phyloP scores from a whole-genome alignment of 2,797 vertebrate species.

The Acrossocheilus wenchowensis region DNA sequence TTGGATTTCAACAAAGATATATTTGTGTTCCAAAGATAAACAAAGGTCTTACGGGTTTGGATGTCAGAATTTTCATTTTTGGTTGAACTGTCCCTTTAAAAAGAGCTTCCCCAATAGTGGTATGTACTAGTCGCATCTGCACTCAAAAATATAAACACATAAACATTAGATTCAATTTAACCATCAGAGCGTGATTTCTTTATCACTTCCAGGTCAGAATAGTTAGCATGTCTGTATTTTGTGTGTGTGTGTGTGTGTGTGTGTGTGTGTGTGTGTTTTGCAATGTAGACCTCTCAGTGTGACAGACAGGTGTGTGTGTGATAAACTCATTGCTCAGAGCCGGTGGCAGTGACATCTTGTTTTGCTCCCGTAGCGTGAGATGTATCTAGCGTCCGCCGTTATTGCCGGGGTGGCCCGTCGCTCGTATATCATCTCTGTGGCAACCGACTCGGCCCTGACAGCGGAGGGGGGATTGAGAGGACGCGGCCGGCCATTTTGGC shows the following conservation, averaged over 20 bases:
- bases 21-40: background rate
- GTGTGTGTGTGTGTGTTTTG: constrained; percentile 51
- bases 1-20: background rate
- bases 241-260: constrained; percentile 57
- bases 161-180: constrained; percentile 13
- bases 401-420: constrained; percentile 64
- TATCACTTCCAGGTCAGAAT: constrained; percentile 21
- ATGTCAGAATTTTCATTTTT: background rate
- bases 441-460: constrained; percentile 58
- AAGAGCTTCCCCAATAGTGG: background rate
- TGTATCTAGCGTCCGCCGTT: constrained; percentile 69
- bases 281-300: constrained; percentile 24
- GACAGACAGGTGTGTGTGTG: constrained; percentile 56
- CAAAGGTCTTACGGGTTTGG: background rate
- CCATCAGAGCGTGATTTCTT: background rate
- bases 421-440: constrained; percentile 72
- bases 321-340: constrained; percentile 74
- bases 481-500: constrained; percentile 48
- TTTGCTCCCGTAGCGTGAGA: constrained; percentile 68
- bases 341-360: constrained; percentile 76
- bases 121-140: background rate
- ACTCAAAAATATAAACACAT: background rate
- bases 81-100: background rate
- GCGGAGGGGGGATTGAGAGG: constrained; percentile 51
- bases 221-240: constrained; percentile 52